phyloP scores from a whole-genome alignment of 2,888 invertebrate genomes.

The Kryphioiulus occultus region DNA sequence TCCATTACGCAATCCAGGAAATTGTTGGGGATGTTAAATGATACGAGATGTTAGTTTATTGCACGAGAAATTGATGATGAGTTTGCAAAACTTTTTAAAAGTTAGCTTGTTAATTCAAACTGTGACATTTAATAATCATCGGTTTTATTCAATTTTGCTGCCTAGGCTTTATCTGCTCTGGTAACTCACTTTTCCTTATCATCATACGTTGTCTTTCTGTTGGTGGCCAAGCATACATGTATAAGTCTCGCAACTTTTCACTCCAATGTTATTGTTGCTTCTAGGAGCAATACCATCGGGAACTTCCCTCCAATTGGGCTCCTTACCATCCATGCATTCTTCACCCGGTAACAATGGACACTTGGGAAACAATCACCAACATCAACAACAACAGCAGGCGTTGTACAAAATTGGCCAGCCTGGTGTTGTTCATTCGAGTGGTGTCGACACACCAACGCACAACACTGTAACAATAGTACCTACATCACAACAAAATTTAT shows the following conservation, averaged over 20 bases:
- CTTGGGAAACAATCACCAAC: neutral
- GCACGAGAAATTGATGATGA: conserved; percentile 10
- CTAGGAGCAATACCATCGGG: conserved; percentile 22
- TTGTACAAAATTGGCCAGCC: neutral
- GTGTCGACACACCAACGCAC: conserved; percentile 51
- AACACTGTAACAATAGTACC: conserved; percentile 55
- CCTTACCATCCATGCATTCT: conserved; percentile 31
- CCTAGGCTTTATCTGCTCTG: neutral
- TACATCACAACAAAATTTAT: conserved; percentile 55
- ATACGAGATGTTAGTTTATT: too few species aligned
- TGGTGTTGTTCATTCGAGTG: conserved; percentile 41
- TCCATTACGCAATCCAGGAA: neutral
- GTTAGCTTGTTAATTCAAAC: neutral
- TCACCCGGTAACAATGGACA: conserved; percentile 31
- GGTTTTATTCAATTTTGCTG: neutral
- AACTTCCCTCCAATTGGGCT: conserved; percentile 25
- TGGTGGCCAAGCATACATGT: neutral
- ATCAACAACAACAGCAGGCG: neutral
- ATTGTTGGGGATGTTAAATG: neutral
- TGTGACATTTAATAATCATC: neutral
- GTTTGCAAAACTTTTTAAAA: too few species aligned
- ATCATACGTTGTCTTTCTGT: neutral
- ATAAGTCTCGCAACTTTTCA: neutral
- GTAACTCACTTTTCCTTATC: neutral
- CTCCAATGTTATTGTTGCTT: neutral